Base-by-base conservation (phyloP, 2,888 invertebrate genomes). In the Opisthograptis luteolata region DNA sequence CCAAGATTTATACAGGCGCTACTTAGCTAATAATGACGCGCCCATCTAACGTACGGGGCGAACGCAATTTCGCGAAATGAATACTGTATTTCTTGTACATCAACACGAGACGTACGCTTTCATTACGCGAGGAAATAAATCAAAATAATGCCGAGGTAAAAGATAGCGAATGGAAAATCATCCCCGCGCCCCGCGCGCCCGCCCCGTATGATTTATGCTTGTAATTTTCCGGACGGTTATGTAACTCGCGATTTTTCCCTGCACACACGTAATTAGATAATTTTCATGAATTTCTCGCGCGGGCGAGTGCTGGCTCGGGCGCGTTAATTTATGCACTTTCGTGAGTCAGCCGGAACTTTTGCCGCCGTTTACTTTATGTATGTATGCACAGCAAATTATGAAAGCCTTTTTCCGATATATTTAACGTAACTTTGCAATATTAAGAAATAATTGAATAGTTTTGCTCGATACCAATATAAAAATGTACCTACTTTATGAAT, bases 101-200 rank as follows among this genome's bases (percentile, higher is more conserved):
- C 84, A 83, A 82, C 81, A 72, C 71, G 81, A 78, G 82, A 84
- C 87, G 87, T 82, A 84, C 84, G 79, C 84, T 85, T 88, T 88
- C 87, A 87, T 87, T 88, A 88, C 82, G 79, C 70, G 70, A 66
- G 68, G 80, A 80, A 84, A 87, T 89, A 89, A 88, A 89, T 89
- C 89, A 89, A 88, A 89, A 87, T 88, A 88, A 87, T 87, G 84
- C 84, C 73, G 74, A 82, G 81, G 84, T 76, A 81, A 82, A 83
- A 88, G 87, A 88, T 87, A 87, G 85, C 84, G 87, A 85, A 87
- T 88, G 81, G 87, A 88, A 89, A 88, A 86, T 87, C 89, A 84
- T 80, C 77, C 79, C 74, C 73, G 71, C 75, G 61, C 71, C 70
- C 73, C 53, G 62, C 66, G 62, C 60, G 58, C 49, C 68, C 66